Evolutionary conservation across 1,140 invertebrate genomes (phyloP), one percentile per base, ranked within the genome.

Genomic region (Drosophila bocqueti): DNA sequence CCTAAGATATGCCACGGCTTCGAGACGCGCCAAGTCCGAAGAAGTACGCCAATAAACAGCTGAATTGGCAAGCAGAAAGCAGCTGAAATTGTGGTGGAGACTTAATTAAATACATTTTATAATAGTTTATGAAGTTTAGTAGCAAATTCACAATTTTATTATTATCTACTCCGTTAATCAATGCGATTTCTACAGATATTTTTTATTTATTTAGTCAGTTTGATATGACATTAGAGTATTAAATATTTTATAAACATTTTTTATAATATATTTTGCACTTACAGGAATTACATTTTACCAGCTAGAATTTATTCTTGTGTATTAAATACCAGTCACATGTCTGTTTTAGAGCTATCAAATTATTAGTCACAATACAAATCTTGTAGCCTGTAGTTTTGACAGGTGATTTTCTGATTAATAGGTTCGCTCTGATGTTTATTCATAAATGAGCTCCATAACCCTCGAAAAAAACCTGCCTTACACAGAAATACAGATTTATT

Each of bases 371-470:
- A 50, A 69, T 45, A 66, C 36, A 68, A 45, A 65, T 54, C 47
- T 52, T 66, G 40, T 67, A n/a, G 49, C 45, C 24, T 34, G 40
- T 66, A 46, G 40, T 50, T 73, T 73, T 72, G 69, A 73, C 69
- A 73, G 69, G 67, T 73, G 69, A 75, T 55, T 75, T 75, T 75
- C 43, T 75, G 59, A 75, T 75, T 75, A 64, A 75, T 75, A 36
- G 38, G 59, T 49, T 63, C 49, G 38, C 29, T 42, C 72, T 49
- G 34, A 75, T 75, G 71, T 75, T 49, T 75, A 73, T 75, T 75
- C 40, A 75, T 63, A 38, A 75, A 50, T 38, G 36, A 24, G 36
- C 65, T 9, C 18, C 46, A 50, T 74, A 75, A 55, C 42, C 69
- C 69, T 63, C 72, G 26, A 75, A 74, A 71, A 71, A 72, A 75